Base-by-base conservation (phyloP, 2,113 vertebrate species). In the Oryzias woworae region DNA sequence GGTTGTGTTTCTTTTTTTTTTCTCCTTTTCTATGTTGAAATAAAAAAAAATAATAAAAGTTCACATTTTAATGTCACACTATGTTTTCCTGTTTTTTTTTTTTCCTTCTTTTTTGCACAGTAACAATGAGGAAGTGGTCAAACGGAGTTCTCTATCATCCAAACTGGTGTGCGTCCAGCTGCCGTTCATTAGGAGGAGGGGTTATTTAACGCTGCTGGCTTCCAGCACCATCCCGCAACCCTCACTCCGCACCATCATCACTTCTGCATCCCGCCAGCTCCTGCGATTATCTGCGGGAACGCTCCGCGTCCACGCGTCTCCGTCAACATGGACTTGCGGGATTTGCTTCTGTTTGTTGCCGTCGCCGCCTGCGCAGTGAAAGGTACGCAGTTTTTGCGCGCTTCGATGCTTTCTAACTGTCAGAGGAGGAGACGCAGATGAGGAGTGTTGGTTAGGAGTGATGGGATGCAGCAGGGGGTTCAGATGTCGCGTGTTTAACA, bases 381-480 rank as follows among this genome's bases (percentile, higher is more conserved):
- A 80, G 85, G 87, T 89, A 78, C 41, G 82, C 10, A 14, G n/a
- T 36, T 17, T 36, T 15, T 26, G 1, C 41, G 22, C 56, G 16
- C 2, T 18, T 57, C 17, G 56, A 28, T 53, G 22, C 18, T 14
- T 44, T 62, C 52, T 36, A 71, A 56, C n/a, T 52, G n/a, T 2
- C 12, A 14, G 22, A 51, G 14, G 36, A 36, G 8, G 18, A 3
- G 2, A 50, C 7, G 36, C 49, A 22, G 49, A 62, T 44, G 36
- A 18, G 20, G 47, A 20, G 18, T 14, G 3, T 15, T 22, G 1
- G 8, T 22, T 2, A 3, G 23, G 16, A 23, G 4, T 23, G 7
- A 64, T 12, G 0, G 12, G 14, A 3, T 4, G 31, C 31, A 5
- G 31, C 31, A 5, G 31, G 31, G 31, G 31, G 7, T 36, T 36